phyloP scores from a whole-genome alignment of 2,888 invertebrate species.

The Polyploca ridens region DNA sequence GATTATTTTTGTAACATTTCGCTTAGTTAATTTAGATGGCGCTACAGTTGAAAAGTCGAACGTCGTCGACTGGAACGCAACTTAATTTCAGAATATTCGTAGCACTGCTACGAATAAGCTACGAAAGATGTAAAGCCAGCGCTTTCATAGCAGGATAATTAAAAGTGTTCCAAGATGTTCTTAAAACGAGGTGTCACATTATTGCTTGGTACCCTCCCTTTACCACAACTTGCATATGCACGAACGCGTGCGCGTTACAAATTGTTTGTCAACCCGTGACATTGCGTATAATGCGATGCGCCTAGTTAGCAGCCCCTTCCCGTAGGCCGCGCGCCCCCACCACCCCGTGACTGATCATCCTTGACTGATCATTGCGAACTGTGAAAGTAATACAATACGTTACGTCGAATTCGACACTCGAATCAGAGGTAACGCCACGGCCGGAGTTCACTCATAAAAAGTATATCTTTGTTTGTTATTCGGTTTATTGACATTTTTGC shows the following conservation, averaged over 20 bases:
- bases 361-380: constrained; percentile 36
- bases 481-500: neutral
- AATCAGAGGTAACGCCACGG: constrained; percentile 34
- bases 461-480: neutral
- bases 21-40: too few species aligned
- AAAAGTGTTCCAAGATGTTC: too few species aligned
- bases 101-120: neutral
- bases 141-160: neutral
- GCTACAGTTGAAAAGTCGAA: too few species aligned
- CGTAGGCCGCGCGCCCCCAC: constrained; percentile 24
- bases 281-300: constrained; percentile 62
- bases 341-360: constrained; percentile 46
- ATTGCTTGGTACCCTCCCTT: neutral
- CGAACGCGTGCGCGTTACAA: constrained; percentile 69
- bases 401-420: constrained; percentile 35
- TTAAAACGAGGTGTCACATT: neutral
- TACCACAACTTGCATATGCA: constrained; percentile 20
- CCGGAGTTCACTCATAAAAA: neutral
- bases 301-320: constrained; percentile 56
- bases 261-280: constrained; percentile 75
- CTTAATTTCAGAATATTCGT: neutral
- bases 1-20: too few species aligned
- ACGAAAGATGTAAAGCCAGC: neutral
- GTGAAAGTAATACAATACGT: constrained; percentile 26
- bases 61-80: neutral